Percentiles rank a stretch among this genome's conserved stretches.
Conservation (phyloP, 1,140 invertebrate genomes). For the Macrocentrus cingulum region DNA sequence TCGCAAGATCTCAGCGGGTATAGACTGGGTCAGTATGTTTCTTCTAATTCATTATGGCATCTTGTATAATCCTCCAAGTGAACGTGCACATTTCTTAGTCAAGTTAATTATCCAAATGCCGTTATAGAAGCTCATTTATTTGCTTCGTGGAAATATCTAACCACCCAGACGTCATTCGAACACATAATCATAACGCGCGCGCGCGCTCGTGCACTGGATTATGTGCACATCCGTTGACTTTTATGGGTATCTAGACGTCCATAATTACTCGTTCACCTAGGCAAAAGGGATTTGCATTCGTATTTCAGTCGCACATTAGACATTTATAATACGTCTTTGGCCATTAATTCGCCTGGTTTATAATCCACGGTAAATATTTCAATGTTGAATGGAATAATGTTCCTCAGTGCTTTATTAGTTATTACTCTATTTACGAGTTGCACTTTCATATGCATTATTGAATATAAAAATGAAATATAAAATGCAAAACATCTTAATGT, state of each 20-base stretch:
- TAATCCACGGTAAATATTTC: no score
- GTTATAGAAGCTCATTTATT: constrained; percentile 19
- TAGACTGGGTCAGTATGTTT: constrained; percentile 5
- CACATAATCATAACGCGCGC: constrained; percentile 8
- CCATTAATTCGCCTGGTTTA: no score
- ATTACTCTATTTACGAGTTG: no score
- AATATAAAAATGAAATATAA: background rate
- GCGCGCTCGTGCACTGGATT: constrained; percentile 11
- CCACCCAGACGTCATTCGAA: constrained; percentile 14
- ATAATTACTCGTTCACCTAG: constrained; percentile 5
- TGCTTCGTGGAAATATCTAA: constrained; percentile 10
- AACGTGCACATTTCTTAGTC: background rate
- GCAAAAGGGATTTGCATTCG: no score
- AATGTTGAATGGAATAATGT: no score
- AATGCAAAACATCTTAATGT: background rate
- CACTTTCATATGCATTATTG: background rate
- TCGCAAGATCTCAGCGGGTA: background rate
- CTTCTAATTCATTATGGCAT: constrained; percentile 8
- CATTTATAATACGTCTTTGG: no score
- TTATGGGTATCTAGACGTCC: constrained; percentile 8
- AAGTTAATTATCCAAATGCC: constrained; percentile 16
- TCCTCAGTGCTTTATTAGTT: no score
- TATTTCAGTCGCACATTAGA: no score
- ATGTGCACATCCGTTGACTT: constrained; percentile 9
- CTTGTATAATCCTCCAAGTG: background rate